Evolutionary conservation across 2,797 vertebrate genomes (phyloP), one percentile per base, ranked within the genome.

Genomic region (Coilia nasus): DNA sequence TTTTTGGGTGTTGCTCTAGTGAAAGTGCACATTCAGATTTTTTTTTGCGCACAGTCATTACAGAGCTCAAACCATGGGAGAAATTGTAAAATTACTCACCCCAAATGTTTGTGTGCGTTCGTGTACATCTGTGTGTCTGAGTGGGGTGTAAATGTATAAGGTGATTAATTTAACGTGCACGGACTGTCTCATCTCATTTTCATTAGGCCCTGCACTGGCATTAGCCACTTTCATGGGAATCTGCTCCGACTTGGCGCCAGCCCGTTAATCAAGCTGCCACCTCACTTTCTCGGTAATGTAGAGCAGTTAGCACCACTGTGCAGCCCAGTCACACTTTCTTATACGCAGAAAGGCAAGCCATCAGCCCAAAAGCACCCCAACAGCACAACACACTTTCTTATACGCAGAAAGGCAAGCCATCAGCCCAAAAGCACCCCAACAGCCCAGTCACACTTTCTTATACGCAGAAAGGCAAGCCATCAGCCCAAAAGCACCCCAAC

Each of bases 161-260:
- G 91, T 92, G 93, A 95, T 95, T 93, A 23, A 86, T 92, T 89
- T 95, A 94, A 94, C 93, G 93, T 90, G 89, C 90, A 91, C 92
- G 92, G 94, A 92, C 92, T 92, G 92, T 91, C 91, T 84, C 87
- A 90, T 92, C 93, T 92, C 91, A 89, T 94, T 94, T 91, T 94
- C 94, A 94, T 95, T 94, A 95, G 91, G 85, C 91, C 71, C 41
- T 10, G 17, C 41, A 44, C 71, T 94, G 93, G 93, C 93, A 94
- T 95, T 94, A 95, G 92, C 88, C 86, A 87, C 41, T 87, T 93
- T 94, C 90, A 93, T 93, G 91, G 90, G 92, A 93, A 41, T 67
- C 81, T 81, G 78, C 50, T 81, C 81, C 9, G 71, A 78, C 44
- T 78, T 17, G 71, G 71, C 6, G 3, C 15, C 15, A 35, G 35